phyloP scores from a whole-genome alignment of 2,888 invertebrate genomes.

The Volucella zonaria region DNA sequence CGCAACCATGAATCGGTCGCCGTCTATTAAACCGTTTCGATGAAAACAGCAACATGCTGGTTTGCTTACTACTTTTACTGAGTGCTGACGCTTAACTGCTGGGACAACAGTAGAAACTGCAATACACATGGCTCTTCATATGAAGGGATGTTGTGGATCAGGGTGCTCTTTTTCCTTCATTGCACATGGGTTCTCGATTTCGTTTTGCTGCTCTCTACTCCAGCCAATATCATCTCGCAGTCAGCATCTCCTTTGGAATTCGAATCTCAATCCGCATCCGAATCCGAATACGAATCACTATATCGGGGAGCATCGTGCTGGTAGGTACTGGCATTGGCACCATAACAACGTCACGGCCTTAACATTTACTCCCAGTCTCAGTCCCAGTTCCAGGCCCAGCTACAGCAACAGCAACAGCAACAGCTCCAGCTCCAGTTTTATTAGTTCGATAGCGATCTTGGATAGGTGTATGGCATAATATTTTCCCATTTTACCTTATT shows the following conservation, averaged over 20 bases:
- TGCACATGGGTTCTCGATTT: too few species aligned
- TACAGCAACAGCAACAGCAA: constrained; percentile 24
- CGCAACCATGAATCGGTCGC: constrained; percentile 51
- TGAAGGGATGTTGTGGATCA: constrained; percentile 58
- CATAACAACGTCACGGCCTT: constrained; percentile 1
- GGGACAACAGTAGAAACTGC: constrained; percentile 26
- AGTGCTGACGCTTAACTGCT: constrained; percentile 5
- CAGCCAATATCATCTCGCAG: constrained; percentile 58
- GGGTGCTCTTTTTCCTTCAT: constrained; percentile 12
- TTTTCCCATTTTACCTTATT: constrained; percentile 77
- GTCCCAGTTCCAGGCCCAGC: background rate
- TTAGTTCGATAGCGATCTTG: constrained; percentile 75
- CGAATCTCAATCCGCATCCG: constrained; percentile 18
- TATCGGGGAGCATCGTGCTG: constrained; percentile 31
- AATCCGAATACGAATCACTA: constrained; percentile 48
- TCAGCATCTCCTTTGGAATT: constrained; percentile 61
- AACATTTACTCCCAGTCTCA: background rate
- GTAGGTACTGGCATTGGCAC: background rate
- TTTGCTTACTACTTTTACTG: constrained; percentile 7
- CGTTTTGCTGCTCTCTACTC: constrained; percentile 16
- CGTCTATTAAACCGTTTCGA: constrained; percentile 54
- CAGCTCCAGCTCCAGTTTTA: constrained; percentile 71
- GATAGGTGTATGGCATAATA: constrained; percentile 76
- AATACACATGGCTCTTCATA: constrained; percentile 12
- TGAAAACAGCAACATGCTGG: constrained; percentile 50